Percentiles rank a stretch among this genome's conserved stretches.
These are phyloP conservation scores for Falcunculus frontatus DNA, from an alignment of 2,113 vertebrate species.

Conservation along the genomic window DNA sequence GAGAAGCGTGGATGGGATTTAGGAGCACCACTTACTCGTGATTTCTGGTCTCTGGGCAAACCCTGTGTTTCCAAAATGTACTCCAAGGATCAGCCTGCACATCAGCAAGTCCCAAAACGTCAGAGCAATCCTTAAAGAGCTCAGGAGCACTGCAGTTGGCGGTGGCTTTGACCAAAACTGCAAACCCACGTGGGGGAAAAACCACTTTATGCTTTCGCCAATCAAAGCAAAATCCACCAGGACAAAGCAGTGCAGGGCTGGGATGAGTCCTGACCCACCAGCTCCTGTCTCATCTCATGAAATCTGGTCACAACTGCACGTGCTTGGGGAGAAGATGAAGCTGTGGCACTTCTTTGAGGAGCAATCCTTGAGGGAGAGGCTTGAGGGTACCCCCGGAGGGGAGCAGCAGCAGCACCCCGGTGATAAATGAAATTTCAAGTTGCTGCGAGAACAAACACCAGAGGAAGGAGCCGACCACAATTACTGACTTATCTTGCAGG, in stretches of 20 bases:
- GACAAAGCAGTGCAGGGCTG: not conserved
- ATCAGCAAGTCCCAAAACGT: not conserved
- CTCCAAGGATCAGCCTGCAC: not conserved
- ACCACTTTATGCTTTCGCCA: not conserved
- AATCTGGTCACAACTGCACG: not conserved
- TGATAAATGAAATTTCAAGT: not conserved
- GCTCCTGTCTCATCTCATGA: not conserved
- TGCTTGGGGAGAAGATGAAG: not conserved
- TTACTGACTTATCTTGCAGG: not conserved
- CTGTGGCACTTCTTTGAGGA: not conserved
- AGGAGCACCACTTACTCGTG: not conserved
- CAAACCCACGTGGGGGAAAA: not conserved
- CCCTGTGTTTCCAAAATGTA: not conserved
- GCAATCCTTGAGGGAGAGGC: not conserved
- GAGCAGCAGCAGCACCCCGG: not conserved
- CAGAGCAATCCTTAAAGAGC: not conserved
- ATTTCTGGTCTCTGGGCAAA: not conserved
- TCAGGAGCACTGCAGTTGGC: not conserved
- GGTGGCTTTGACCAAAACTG: not conserved
- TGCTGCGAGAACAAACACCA: not conserved
- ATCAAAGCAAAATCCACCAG: not conserved
- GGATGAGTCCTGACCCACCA: not conserved
- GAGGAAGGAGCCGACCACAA: conserved; percentile 21
- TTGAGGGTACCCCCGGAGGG: not conserved
- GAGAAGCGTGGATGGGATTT: not conserved